These are phyloP conservation scores for Oeneis ivallda DNA, from an alignment of 2,888 invertebrate genomes.

Conservation along the genomic window DNA sequence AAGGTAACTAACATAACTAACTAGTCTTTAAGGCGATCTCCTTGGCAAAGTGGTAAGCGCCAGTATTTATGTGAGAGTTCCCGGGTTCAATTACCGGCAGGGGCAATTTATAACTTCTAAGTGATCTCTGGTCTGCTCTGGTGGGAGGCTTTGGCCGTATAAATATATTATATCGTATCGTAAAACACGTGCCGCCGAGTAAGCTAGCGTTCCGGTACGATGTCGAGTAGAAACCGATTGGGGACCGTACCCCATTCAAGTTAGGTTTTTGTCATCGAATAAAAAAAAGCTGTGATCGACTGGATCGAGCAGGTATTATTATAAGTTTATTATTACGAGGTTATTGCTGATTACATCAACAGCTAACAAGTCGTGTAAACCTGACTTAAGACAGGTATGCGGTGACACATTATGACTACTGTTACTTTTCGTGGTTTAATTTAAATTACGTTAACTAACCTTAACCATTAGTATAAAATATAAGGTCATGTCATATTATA, in stretches of 20 bases:
- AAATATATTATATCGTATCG: too few species aligned
- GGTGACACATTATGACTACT: constrained; percentile 17
- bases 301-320: background rate
- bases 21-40: too few species aligned
- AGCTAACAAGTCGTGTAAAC: constrained; percentile 11
- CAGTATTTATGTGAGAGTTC: background rate
- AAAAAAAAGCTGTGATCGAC: background rate
- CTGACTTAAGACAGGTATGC: constrained; percentile 17
- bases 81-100: too few species aligned
- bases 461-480: background rate
- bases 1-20: background rate
- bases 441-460: background rate
- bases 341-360: constrained; percentile 15
- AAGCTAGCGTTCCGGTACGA: too few species aligned
- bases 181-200: too few species aligned
- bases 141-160: too few species aligned
- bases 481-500: background rate
- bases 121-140: too few species aligned
- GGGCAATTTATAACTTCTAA: too few species aligned
- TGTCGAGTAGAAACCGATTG: too few species aligned
- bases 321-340: constrained; percentile 13
- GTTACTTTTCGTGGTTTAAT: constrained; percentile 7
- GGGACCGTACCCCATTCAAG: too few species aligned
- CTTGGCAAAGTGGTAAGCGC: background rate
- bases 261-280: too few species aligned